phyloP scores from a whole-genome alignment of 1,140 invertebrate genomes.

The Drosophila guanche region DNA sequence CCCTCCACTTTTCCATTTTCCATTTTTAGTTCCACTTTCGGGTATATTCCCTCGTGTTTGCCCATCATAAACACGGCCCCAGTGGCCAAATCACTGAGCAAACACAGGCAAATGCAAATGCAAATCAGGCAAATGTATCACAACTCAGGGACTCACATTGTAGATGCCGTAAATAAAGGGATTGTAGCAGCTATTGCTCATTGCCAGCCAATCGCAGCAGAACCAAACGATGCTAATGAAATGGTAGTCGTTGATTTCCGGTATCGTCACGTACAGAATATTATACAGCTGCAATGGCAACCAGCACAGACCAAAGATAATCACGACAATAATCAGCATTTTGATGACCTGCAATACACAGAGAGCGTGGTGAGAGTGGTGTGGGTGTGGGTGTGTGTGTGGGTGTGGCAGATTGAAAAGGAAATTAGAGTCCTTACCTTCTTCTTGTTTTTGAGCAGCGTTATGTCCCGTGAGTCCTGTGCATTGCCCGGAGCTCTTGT shows the following conservation, averaged over 20 bases:
- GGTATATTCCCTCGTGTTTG: slow-evolving; percentile 6
- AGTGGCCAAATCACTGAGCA: slow-evolving; percentile 16
- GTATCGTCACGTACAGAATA: slow-evolving; percentile 88
- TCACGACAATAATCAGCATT: slow-evolving; percentile 92
- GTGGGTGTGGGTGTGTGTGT: too few relatives aligned
- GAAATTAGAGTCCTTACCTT: slow-evolving; percentile 85
- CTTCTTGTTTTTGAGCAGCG: slow-evolving; percentile 91
- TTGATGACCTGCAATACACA: slow-evolving; percentile 89
- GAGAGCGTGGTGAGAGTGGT: slow-evolving; percentile 16
- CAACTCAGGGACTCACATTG: slow-evolving; percentile 87
- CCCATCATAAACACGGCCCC: slow-evolving; percentile 23
- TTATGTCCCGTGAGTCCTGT: slow-evolving; percentile 89
- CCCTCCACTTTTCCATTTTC: background rate
- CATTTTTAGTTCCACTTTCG: too few relatives aligned
- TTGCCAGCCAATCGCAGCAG: slow-evolving; percentile 93
- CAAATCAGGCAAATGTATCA: slow-evolving; percentile 22
- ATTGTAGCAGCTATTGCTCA: slow-evolving; percentile 94
- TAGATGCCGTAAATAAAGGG: slow-evolving; percentile 94
- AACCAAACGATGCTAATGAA: slow-evolving; percentile 92
- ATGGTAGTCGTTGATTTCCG: slow-evolving; percentile 89
- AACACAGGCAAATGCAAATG: slow-evolving; percentile 32
- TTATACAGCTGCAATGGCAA: slow-evolving; percentile 91
- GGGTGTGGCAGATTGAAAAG: slow-evolving; percentile 1
- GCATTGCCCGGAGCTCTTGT: slow-evolving; percentile 90
- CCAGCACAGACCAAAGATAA: slow-evolving; percentile 92